Conservation (phyloP, 2,113 vertebrate species). For the Tupaia tana region DNA sequence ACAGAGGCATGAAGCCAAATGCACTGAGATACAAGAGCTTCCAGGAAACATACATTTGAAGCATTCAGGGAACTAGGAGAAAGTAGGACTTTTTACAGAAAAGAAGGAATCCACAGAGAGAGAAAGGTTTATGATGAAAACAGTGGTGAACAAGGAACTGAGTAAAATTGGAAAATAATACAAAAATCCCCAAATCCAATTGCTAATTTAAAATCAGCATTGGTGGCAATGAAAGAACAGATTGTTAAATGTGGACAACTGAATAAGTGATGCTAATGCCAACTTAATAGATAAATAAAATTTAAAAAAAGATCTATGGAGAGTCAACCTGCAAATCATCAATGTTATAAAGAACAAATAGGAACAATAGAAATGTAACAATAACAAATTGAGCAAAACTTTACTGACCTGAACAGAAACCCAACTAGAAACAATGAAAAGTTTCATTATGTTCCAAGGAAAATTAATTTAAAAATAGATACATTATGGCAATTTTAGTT, state of each 20-base stretch:
- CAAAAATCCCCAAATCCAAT: background rate
- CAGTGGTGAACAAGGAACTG: background rate
- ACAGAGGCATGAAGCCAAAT: background rate
- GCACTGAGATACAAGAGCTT: background rate
- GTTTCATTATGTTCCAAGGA: background rate
- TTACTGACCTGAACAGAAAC: background rate
- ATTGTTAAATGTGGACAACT: background rate
- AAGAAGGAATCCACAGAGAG: background rate
- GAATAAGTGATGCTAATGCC: background rate
- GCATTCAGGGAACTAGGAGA: background rate
- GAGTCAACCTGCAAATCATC: background rate
- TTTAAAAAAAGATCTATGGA: background rate
- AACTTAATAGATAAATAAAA: conserved; percentile 1
- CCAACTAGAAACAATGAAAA: background rate
- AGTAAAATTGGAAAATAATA: background rate
- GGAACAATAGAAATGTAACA: background rate
- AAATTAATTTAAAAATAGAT: background rate
- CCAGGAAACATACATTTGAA: background rate
- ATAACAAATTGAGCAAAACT: background rate
- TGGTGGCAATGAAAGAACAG: background rate
- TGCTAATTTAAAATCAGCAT: background rate
- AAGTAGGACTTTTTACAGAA: background rate
- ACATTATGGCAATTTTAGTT: background rate
- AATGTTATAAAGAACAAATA: background rate
- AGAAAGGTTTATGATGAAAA: background rate